phyloP scores from a whole-genome alignment of 2,888 invertebrate genomes.

The Lapara coniferarum region DNA sequence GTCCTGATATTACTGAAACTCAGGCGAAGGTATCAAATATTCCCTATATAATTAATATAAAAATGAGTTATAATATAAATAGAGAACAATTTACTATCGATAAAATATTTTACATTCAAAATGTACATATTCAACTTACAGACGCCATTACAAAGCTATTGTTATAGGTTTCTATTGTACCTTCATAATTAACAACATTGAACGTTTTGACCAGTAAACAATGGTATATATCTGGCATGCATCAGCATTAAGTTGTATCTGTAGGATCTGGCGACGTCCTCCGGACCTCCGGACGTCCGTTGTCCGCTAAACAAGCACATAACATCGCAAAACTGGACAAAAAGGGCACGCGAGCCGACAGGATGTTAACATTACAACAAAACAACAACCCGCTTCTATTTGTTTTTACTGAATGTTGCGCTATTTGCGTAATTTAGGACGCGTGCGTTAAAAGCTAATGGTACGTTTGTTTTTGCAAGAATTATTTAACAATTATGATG shows the following conservation, averaged over 20 bases:
- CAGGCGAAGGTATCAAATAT: no score
- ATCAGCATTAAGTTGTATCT: slow-evolving; percentile 47
- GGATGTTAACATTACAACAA: slow-evolving; percentile 56
- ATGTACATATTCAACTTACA: neutral
- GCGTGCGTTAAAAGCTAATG: slow-evolving; percentile 24
- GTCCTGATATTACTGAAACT: neutral
- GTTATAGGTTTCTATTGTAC: slow-evolving; percentile 3
- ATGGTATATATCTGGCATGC: slow-evolving; percentile 30
- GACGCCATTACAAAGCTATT: neutral
- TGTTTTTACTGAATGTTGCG: slow-evolving; percentile 43
- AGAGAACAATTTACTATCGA: neutral
- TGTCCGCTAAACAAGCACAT: slow-evolving; percentile 52
- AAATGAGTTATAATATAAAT: no score
- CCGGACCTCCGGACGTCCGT: slow-evolving; percentile 57
- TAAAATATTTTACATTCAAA: neutral
- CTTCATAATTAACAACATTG: slow-evolving; percentile 1
- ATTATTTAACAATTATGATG: neutral
- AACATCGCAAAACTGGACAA: slow-evolving; percentile 61
- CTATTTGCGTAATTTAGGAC: slow-evolving; percentile 40
- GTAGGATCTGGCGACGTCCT: slow-evolving; percentile 53
- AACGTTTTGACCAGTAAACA: slow-evolving; percentile 4
- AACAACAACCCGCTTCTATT: slow-evolving; percentile 50
- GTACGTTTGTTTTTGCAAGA: slow-evolving; percentile 5
- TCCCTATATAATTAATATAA: no score
- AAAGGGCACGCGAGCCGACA: slow-evolving; percentile 51